Evolutionary conservation across 2,888 invertebrate genomes (phyloP), one percentile per base, ranked within the genome.

Genomic region (Trichacis sp.): DNA sequence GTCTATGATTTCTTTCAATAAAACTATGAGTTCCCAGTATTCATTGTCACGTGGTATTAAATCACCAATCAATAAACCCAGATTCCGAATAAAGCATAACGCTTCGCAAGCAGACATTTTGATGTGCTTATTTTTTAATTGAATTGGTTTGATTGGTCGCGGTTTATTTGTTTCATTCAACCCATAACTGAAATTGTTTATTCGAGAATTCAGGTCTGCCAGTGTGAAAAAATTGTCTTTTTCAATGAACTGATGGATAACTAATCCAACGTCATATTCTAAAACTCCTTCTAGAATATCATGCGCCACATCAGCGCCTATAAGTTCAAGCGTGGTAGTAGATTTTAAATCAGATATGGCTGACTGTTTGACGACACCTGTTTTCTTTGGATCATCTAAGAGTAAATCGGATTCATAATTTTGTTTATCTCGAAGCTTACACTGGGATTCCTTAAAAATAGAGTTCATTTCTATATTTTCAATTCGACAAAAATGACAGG

Each of bases 401-500:
- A 58, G 24, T 33, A 64, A 38, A 47, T 64, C 51, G 18, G 8
- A 1, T 29, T 55, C 4, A 9, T 64, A 63, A 15, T 11, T 58
- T 33, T 53, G 42, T 18, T 59, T 49, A 6, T 43, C 50, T 14
- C 55, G 20, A 4, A 63, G 45, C 40, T 19, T 11, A 18, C 63
- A 63, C 19, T 17, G 9, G 6, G 46, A 53, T 63, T 53, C 53
- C 12, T 45, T 19, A 4, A 63, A 48, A 46, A 43, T 29, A n/a
- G 2, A n/a, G 15, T 50, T 58, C 12, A 53, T 63, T 19, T 58
- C 30, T 29, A 36, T 11, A 19, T 6, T 17, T 3, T 54, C 15
- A 2, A 64, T 40, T 12, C 20, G 2, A 40, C 64, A 59, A 53
- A 64, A 56, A 24, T 51, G 40, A 15, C 62, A 63, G 15, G 55